These are phyloP conservation scores for Pituophis catenifer DNA, from an alignment of 2,113 vertebrate genomes.

Conservation along the genomic window DNA sequence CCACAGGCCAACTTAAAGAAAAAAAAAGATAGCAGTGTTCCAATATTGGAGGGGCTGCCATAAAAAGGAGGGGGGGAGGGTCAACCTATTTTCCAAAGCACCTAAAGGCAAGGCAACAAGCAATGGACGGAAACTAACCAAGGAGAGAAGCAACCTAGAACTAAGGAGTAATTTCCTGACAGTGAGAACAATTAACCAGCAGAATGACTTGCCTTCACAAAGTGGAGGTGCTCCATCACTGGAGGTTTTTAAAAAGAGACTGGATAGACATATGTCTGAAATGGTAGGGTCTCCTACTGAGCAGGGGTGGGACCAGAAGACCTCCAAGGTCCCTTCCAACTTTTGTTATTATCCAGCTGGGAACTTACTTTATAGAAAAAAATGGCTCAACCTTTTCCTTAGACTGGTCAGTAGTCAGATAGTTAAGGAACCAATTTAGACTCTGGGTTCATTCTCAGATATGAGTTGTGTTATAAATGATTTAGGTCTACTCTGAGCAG, in stretches of 20 bases:
- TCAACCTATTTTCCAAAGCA: background rate
- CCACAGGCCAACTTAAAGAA: background rate
- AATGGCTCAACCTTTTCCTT: background rate
- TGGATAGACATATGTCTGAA: background rate
- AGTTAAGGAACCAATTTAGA: background rate
- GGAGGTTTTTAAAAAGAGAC: background rate
- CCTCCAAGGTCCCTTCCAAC: background rate
- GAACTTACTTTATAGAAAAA: background rate
- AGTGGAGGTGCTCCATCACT: background rate
- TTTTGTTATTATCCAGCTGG: background rate
- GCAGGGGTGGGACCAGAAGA: background rate
- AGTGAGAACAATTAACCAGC: background rate
- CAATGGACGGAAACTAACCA: background rate
- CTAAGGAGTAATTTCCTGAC: background rate
- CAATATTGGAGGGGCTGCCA: background rate
- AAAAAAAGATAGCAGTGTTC: background rate
- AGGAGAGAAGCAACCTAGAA: background rate
- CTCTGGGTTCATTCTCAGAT: background rate
- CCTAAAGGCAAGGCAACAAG: background rate
- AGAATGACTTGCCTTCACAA: background rate
- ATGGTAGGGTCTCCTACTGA: background rate
- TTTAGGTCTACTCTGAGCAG: background rate
- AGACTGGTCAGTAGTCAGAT: background rate
- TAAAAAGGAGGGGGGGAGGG: background rate
- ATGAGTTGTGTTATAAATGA: background rate